Conservation (phyloP, 2,888 invertebrate genomes). For the Hydroisotoma schaefferi region DNA sequence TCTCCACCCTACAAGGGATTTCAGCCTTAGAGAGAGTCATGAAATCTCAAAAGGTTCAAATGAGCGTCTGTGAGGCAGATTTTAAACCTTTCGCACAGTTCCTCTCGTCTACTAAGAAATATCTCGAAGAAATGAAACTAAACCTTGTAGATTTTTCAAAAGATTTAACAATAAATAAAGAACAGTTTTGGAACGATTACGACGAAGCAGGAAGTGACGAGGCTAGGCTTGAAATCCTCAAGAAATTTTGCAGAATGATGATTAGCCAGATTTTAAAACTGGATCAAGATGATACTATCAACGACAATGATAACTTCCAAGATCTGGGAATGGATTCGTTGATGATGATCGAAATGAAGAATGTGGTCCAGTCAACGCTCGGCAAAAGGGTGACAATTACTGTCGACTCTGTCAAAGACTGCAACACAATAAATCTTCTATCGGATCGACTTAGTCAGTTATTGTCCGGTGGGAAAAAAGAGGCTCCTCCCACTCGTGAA, state of each 20-base stretch:
- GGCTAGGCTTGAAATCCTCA: slow-evolving; percentile 12
- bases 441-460: neutral
- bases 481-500: slow-evolving; percentile 10
- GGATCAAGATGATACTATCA: slow-evolving; percentile 18
- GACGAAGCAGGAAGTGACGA: slow-evolving; percentile 7
- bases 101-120: neutral
- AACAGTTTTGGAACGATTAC: slow-evolving; percentile 25
- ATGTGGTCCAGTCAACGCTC: slow-evolving; percentile 24
- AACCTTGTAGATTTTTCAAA: slow-evolving; percentile 8
- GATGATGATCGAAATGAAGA: slow-evolving; percentile 36
- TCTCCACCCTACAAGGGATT: slow-evolving; percentile 29
- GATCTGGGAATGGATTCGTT: slow-evolving; percentile 30
- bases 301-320: slow-evolving; percentile 29
- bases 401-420: slow-evolving; percentile 23
- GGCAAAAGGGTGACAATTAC: slow-evolving; percentile 21
- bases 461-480: slow-evolving; percentile 1
- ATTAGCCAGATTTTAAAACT: slow-evolving; percentile 25
- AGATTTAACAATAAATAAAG: slow-evolving; percentile 8
- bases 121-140: slow-evolving; percentile 6
- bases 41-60: slow-evolving; percentile 18
- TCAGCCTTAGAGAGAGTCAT: slow-evolving; percentile 19
- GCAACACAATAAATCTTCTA: slow-evolving; percentile 15
- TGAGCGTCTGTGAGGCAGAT: slow-evolving; percentile 18
- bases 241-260: slow-evolving; percentile 13
- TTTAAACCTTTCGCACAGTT: slow-evolving; percentile 17